Evolutionary conservation across 2,888 invertebrate species (phyloP), one percentile per base, ranked within the genome.

Genomic region (Cerastoderma edule): DNA sequence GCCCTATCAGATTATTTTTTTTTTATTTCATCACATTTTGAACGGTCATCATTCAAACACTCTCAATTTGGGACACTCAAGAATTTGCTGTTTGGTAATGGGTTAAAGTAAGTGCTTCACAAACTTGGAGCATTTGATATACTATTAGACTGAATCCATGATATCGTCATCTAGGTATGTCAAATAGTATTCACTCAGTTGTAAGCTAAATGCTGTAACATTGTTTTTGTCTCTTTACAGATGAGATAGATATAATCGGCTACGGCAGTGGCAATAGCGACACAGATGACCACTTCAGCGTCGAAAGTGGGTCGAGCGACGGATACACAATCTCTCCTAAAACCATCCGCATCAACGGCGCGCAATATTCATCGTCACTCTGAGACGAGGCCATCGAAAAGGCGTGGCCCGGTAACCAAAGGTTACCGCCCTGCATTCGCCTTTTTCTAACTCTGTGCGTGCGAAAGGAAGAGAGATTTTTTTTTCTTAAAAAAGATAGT

Each of bases 181-280:
- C n/a, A n/a, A n/a, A n/a, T n/a, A n/a, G n/a, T n/a, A n/a, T n/a
- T n/a, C n/a, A n/a, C n/a, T n/a, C n/a, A n/a, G n/a, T n/a, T n/a
- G n/a, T n/a, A n/a, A n/a, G n/a, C n/a, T n/a, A n/a, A n/a, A n/a
- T n/a, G n/a, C n/a, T n/a, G n/a, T n/a, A n/a, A n/a, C n/a, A n/a
- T 24, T 48, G n/a, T 16, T 4, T 48, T 48, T 77, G 53, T 50
- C 56, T 77, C 44, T 71, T 94, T 95, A 30, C 95, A 96, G 96
- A 96, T 94, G 96, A 96, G 93, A 96, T 96, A 90, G 96, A 96
- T 93, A 96, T 96, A 91, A 95, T 96, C 90, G 96, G 96, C 73
- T 96, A 96, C 94, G 96, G 96, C 92, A 96, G 96, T 94, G 87
- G 83, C 56, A 96, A 96, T 93, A 96, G 96, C 93, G 93, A 93